Conservation (phyloP, 2,113 vertebrate species). For the Crotalus helleri region DNA sequence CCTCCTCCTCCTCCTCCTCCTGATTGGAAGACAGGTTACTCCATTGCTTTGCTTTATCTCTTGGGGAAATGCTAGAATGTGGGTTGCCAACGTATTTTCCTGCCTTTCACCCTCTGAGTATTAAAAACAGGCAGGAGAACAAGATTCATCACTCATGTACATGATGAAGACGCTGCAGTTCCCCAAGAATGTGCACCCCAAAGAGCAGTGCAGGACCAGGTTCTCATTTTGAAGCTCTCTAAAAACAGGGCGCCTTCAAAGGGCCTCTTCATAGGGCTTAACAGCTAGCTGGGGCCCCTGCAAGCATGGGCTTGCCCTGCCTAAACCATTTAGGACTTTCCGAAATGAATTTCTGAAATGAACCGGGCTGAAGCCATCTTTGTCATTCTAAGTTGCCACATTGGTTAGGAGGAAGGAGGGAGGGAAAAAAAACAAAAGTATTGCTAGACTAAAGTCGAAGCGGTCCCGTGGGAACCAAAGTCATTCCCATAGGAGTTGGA, state of each 20-base stretch:
- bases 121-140: background rate
- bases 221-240: background rate
- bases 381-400: too few relatives aligned
- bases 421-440: too few relatives aligned
- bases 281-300: background rate
- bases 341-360: too few relatives aligned
- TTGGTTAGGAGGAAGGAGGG: too few relatives aligned
- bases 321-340: background rate
- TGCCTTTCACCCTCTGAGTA: background rate
- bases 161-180: background rate
- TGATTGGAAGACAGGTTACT: background rate
- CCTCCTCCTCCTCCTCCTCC: too few relatives aligned
- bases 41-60: background rate
- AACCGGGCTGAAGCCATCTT: too few relatives aligned
- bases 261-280: background rate
- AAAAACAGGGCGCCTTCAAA: background rate
- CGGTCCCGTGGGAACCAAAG: too few relatives aligned
- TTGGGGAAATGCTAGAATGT: background rate
- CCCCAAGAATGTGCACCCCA: background rate
- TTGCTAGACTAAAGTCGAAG: too few relatives aligned
- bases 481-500: too few relatives aligned
- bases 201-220: background rate
- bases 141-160: too few relatives aligned
- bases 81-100: background rate
- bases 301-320: background rate